These are phyloP conservation scores for Psilopsiagon aymara DNA, from an alignment of 2,113 vertebrate species.

Conservation along the genomic window DNA sequence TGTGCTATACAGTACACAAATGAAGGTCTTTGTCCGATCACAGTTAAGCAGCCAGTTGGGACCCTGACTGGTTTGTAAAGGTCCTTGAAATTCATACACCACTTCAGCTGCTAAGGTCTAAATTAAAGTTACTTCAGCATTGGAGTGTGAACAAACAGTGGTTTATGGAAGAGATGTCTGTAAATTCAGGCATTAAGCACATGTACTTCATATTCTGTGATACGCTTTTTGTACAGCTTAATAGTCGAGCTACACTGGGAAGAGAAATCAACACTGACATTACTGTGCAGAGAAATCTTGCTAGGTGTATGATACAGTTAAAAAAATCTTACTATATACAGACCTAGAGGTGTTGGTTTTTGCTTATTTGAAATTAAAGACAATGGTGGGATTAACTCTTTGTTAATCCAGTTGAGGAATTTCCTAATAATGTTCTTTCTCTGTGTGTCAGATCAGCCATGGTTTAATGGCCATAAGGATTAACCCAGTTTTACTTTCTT, in stretches of 20 bases:
- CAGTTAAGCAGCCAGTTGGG: background rate
- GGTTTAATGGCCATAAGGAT: background rate
- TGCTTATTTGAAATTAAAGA: background rate
- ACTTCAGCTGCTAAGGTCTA: background rate
- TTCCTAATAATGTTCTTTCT: background rate
- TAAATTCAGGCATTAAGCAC: background rate
- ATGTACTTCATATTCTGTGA: background rate
- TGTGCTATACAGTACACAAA: background rate
- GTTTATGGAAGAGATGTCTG: background rate
- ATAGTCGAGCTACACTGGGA: background rate
- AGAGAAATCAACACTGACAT: background rate
- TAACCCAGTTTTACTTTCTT: conserved; percentile 30
- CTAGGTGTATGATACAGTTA: background rate
- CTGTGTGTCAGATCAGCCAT: background rate
- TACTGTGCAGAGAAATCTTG: background rate
- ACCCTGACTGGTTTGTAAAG: background rate
- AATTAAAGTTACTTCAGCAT: background rate
- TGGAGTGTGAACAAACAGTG: background rate
- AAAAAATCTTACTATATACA: background rate
- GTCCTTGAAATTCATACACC: background rate
- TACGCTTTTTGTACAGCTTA: background rate
- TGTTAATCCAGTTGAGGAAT: background rate
- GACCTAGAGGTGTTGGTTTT: background rate
- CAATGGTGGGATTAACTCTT: background rate
- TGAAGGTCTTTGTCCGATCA: background rate